Evolutionary conservation across 2,888 invertebrate species (phyloP), one percentile per base, ranked within the genome.

Genomic region (Elegia similella): DNA sequence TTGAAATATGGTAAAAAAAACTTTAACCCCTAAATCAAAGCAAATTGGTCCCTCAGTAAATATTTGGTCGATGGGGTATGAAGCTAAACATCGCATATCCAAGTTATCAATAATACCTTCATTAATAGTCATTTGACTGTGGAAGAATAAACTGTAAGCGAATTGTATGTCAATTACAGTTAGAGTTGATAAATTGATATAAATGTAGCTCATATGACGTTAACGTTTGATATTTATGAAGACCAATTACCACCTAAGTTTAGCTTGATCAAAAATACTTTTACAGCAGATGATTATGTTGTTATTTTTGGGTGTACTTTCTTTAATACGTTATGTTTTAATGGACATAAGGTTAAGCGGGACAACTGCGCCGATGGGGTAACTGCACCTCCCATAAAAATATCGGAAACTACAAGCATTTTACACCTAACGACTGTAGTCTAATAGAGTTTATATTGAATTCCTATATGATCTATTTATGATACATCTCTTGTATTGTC

Each of bases 51-150:
- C 57, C 12, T 46, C 53, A 38, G 52, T 52, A 12, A 17, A 32
- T 13, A 52, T 57, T n/a, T 57, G 57, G 52, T 52, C 57, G 29
- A 57, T 57, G 57, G 23, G 57, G 23, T 57, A 52, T 57, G 52
- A 57, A 52, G 57, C 57, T 46, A 57, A 52, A 52, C 57, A 57
- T 42, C 42, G 42, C 42, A 42, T 42, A 6, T 42, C 55, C 5
- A 55, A 55, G 46, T 55, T 44, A 46, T 46, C 32, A 46, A 16
- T 34, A 46, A 42, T 42, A 42, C 42, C 42, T 42, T 42, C 42
- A 42, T 42, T 42, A 42, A 42, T n/a, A 48, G 13, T 10, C 30
- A 8, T 48, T 42, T n/a, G 47, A 55, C 7, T 38, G 16, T 47
- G 47, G 42, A 16, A 42, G 42, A 42, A 42, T n/a, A 42, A 42